phyloP scores from a whole-genome alignment of 2,888 invertebrate genomes.

The Ormyrus pomaceus region DNA sequence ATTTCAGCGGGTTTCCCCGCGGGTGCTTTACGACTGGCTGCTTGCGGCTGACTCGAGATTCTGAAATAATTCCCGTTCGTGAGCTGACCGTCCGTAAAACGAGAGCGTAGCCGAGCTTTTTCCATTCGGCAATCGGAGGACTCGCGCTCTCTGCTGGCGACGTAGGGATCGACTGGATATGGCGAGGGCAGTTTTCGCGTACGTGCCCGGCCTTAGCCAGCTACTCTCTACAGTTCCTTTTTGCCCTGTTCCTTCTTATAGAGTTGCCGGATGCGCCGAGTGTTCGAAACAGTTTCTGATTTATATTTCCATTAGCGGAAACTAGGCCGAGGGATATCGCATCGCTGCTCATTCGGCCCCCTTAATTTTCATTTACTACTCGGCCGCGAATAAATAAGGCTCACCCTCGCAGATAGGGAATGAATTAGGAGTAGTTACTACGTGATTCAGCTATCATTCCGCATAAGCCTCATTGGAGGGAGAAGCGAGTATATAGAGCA shows the following conservation, averaged over 20 bases:
- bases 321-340: neutral
- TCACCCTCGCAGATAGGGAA: constrained; percentile 5
- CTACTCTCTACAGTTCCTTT: too few species aligned
- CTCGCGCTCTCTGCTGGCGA: neutral
- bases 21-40: constrained; percentile 51
- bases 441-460: constrained; percentile 7
- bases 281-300: constrained; percentile 57
- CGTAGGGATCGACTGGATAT: too few species aligned
- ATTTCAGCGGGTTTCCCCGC: constrained; percentile 53
- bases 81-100: constrained; percentile 37
- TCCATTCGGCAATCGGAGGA: constrained; percentile 32
- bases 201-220: too few species aligned
- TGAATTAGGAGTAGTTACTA: constrained; percentile 43
- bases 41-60: constrained; percentile 47
- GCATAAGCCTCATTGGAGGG: constrained; percentile 3
- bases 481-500: neutral
- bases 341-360: neutral
- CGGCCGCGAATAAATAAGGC: constrained; percentile 26
- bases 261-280: constrained; percentile 14
- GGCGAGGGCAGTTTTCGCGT: too few species aligned
- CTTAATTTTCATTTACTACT: constrained; percentile 17
- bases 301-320: constrained; percentile 54
- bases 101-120: constrained; percentile 25
- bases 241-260: neutral
- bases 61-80: constrained; percentile 58